phyloP scores from a whole-genome alignment of 2,113 vertebrate genomes.

The Oryzias melastigma region DNA sequence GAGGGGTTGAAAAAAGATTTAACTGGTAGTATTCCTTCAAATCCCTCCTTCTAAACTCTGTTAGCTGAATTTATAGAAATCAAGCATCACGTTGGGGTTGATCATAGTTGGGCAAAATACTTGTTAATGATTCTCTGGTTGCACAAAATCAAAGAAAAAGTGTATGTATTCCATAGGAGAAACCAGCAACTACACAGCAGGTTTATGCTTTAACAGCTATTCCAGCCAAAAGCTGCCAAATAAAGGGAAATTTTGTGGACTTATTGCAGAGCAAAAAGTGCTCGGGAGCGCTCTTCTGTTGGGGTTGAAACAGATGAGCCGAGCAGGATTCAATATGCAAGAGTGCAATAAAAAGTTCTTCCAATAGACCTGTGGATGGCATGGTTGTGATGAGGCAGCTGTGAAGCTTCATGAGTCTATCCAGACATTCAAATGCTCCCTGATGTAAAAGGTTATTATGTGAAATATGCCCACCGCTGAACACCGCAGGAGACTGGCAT shows the following conservation, averaged over 20 bases:
- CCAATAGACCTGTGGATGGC: conserved; percentile 13
- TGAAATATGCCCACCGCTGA: conserved; percentile 21
- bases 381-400: conserved; percentile 2
- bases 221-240: no score
- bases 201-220: no score
- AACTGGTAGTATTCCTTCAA: background rate
- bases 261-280: background rate
- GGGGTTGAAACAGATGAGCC: conserved; percentile 2
- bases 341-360: conserved; percentile 23
- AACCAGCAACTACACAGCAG: no score
- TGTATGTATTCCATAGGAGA: no score
- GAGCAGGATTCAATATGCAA: conserved; percentile 4
- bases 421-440: conserved; percentile 8
- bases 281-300: background rate
- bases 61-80: background rate
- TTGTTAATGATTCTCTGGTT: no score
- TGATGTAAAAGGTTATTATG: conserved; percentile 38
- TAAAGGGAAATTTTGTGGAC: no score
- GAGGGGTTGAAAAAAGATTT: conserved; percentile 11
- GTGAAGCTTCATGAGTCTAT: conserved; percentile 6
- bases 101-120: no score
- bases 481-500: conserved; percentile 28
- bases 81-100: no score
- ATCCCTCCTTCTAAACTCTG: background rate
- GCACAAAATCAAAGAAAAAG: no score